Base-by-base conservation (phyloP, 2,888 invertebrate genomes). In the Acanthosoma haemorrhoidale region DNA sequence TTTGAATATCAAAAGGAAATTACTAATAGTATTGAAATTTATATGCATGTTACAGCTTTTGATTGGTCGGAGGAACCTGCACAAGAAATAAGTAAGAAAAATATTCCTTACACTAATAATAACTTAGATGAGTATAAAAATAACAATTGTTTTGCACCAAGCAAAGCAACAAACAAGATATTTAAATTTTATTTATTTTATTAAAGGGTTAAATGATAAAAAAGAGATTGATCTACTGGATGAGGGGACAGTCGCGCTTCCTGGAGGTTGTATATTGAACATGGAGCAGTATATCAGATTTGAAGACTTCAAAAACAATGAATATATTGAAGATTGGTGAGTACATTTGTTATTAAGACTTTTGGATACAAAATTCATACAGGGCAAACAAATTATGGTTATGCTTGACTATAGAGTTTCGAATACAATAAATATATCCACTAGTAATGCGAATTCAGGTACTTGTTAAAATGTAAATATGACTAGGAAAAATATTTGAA, bases 301-400 rank as follows among this genome's bases (percentile, higher is more conserved):
- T 16, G 32, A 60, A 4, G 60, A 60, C 16, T 60, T 60, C n/a
- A 60, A 60, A 36, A 60, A 60, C 13, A 60, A 60, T 60, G 60
- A 60, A 31, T 34, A 60, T 60, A 60, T 60, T n/a, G 36, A 34
- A 6, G 34, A 15, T 6, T 60, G 60, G 60, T 60, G 32, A 32
- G 51, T 51, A 51, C 2, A 25, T 29, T 25, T 1, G 2, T 3
- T n/a, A n/a, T n/a, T n/a, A n/a, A n/a, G n/a, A n/a, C n/a, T n/a
- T n/a, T n/a, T n/a, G n/a, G n/a, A n/a, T n/a, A n/a, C n/a, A n/a
- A n/a, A n/a, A n/a, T n/a, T n/a, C n/a, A n/a, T n/a, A n/a, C n/a
- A n/a, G n/a, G n/a, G n/a, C n/a, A n/a, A n/a, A n/a, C n/a, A n/a
- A n/a, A n/a, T n/a, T n/a, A n/a, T n/a, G n/a, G n/a, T n/a, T n/a